Evolutionary conservation across 2,113 vertebrate genomes (phyloP).

Genomic region (Cynocephalus volans): DNA sequence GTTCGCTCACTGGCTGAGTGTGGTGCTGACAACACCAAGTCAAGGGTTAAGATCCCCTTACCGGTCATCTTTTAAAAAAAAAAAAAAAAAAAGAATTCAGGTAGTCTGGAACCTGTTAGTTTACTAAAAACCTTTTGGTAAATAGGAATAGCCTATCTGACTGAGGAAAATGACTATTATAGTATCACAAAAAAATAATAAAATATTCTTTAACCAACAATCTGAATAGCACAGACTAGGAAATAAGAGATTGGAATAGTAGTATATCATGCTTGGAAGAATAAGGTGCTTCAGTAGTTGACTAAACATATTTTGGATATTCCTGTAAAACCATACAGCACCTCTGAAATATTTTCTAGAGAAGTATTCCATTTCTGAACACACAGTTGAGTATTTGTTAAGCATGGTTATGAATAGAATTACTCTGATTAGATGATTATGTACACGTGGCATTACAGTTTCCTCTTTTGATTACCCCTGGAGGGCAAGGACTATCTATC

Average conservation of each 20-base stretch:
- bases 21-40: no score
- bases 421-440: constrained; percentile 8
- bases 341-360: constrained; percentile 16
- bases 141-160: neutral
- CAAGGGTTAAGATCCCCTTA: no score
- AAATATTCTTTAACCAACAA: neutral
- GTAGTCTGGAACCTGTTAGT: neutral
- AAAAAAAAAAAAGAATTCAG: constrained; percentile 50
- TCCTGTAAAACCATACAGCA: neutral
- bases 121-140: neutral
- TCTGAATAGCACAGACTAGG: neutral
- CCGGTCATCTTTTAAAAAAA: no score
- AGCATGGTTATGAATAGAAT: neutral
- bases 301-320: neutral
- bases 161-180: constrained; percentile 38
- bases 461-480: constrained; percentile 38
- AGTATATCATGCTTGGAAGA: neutral
- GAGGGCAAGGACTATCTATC: neutral
- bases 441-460: neutral
- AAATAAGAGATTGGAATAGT: neutral
- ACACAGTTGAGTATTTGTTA: neutral
- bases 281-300: neutral
- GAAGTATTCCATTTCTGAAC: constrained; percentile 30
- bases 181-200: neutral
- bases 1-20: no score